Conservation (phyloP, 2,797 vertebrate genomes). For the Rhinatrema bivittatum region DNA sequence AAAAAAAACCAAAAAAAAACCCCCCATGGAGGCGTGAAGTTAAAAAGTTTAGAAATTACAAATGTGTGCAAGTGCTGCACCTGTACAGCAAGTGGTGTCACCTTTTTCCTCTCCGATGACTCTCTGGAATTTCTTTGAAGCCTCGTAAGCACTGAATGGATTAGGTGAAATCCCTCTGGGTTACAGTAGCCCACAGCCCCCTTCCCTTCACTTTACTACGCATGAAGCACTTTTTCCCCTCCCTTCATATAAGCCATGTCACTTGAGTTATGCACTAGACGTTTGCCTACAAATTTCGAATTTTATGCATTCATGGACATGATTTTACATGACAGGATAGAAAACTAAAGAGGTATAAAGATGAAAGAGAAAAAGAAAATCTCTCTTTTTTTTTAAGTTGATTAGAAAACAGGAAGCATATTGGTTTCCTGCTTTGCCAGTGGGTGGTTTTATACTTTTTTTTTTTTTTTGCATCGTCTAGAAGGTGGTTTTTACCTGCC, state of each 20-base stretch:
- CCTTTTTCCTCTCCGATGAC: constrained; percentile 74
- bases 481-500: too few relatives aligned
- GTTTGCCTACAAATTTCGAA: constrained; percentile 1
- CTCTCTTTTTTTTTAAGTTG: constrained; percentile 33
- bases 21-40: constrained; percentile 58
- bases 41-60: constrained; percentile 63
- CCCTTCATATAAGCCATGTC: constrained; percentile 28
- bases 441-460: constrained; percentile 46
- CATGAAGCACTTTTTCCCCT: constrained; percentile 60
- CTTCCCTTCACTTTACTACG: constrained; percentile 30
- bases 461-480: constrained; percentile 43
- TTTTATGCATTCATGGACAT: neutral
- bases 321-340: constrained; percentile 12
- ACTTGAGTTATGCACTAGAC: constrained; percentile 24
- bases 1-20: constrained; percentile 61
- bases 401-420: constrained; percentile 63
- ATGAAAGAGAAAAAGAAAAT: constrained; percentile 20
- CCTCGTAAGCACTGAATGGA: constrained; percentile 48
- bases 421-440: constrained; percentile 62
- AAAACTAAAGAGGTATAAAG: constrained; percentile 8
- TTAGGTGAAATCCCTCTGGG: constrained; percentile 57
- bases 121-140: constrained; percentile 76
- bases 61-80: constrained; percentile 53
- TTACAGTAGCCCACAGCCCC: constrained; percentile 53
- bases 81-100: constrained; percentile 58